Evolutionary conservation across 2,888 invertebrate genomes (phyloP).

Genomic region (Aricia artaxerxes): DNA sequence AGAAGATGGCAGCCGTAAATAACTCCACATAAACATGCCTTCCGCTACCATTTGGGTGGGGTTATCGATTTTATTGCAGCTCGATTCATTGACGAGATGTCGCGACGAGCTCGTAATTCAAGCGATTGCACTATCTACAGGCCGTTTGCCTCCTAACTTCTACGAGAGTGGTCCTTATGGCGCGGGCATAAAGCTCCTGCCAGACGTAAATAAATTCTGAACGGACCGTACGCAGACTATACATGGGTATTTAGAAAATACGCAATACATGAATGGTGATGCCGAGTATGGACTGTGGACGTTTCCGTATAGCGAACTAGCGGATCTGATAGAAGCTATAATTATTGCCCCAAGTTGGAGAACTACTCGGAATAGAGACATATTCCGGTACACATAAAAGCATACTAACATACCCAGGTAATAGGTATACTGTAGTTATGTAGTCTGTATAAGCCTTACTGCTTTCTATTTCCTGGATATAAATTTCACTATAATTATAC

Average conservation of each 20-base stretch:
- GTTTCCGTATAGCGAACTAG: background rate
- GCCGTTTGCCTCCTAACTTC: background rate
- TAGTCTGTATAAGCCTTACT: background rate
- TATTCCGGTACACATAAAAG: background rate
- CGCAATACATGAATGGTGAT: constrained; percentile 17
- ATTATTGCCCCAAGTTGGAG: background rate
- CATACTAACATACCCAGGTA: background rate
- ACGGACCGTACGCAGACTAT: background rate
- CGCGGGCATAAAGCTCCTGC: background rate
- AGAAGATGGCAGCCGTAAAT: constrained; percentile 19
- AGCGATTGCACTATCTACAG: constrained; percentile 4
- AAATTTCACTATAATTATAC: background rate
- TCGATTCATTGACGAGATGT: constrained; percentile 22
- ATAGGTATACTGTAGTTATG: background rate
- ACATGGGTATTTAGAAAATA: constrained; percentile 15
- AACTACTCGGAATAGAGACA: background rate
- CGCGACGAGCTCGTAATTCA: constrained; percentile 24
- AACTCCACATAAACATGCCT: constrained; percentile 18
- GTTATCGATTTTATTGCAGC: constrained; percentile 29
- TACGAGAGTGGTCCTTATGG: background rate
- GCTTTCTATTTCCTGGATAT: background rate
- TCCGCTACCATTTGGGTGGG: constrained; percentile 24
- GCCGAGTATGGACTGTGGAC: background rate
- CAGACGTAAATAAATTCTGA: background rate
- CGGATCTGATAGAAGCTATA: background rate